Base-by-base conservation (phyloP, 2,113 vertebrate genomes). In the Caranx melampygus region DNA sequence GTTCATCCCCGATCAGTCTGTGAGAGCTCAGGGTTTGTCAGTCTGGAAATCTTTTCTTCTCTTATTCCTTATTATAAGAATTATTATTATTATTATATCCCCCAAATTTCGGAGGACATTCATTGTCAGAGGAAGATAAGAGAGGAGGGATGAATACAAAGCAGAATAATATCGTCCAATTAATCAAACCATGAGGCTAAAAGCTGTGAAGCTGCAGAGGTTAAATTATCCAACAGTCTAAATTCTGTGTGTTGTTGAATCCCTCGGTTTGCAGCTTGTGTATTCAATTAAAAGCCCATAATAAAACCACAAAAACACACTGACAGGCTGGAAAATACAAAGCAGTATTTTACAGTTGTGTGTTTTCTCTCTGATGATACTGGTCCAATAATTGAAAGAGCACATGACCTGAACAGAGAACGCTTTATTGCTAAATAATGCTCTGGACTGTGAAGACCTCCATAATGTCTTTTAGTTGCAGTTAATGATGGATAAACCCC, bases 401-500 rank as follows among this genome's bases (percentile, higher is more conserved):
- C 18, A n/a, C 49, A 52, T 20, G 49, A 52, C 45, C 15, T 14
- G 3, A 16, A 47, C 16, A 47, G 45, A 16, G 45, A 47, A 16
- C 15, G 5, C 16, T 47, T 52, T 52, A 52, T n/a, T 52, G 6
- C 6, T 52, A 20, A 11, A 52, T 52, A 20, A 47, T 47, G 14
- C 45, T 47, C 5, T 47, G 45, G 45, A 47, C 45, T 47, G 45
- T 47, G 14, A 8, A 33, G 13, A 18, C 15, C 7, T 35, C 18
- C 18, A 7, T 51, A 18, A 61, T 37, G 15, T 64, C 21, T 75
- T 33, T 54, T n/a, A 42, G 34, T 34, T 7, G 12, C 60, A 65
- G 49, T 20, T 34, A 52, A 65, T 65, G 47, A 54, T 74, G n/a
- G 16, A 57, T 55, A 55, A 75, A n/a, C 31, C 11, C n/a, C 26